These are phyloP conservation scores for Psilopsiagon aurifrons DNA, from an alignment of 2,113 vertebrate genomes.

Conservation along the genomic window DNA sequence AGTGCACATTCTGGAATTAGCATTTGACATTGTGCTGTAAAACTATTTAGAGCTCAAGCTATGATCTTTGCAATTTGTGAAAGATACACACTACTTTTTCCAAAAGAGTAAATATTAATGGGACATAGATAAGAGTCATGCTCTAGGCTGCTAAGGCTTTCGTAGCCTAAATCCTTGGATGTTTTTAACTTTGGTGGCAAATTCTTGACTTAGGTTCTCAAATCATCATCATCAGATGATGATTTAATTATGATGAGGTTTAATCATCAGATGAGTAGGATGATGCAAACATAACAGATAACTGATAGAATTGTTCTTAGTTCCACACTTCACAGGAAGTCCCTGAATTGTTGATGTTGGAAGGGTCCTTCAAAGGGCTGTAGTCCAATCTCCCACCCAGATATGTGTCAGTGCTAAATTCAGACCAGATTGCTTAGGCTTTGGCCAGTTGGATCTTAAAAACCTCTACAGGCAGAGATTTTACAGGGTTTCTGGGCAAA, in stretches of 20 bases:
- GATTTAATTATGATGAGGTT: neutral
- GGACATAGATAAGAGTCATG: neutral
- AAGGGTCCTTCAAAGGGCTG: neutral
- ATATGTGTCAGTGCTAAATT: neutral
- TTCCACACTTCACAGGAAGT: neutral
- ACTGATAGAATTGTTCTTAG: neutral
- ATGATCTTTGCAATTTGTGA: neutral
- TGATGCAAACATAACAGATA: neutral
- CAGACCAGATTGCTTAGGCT: neutral
- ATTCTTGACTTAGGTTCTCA: neutral
- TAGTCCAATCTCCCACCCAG: neutral
- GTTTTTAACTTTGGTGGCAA: neutral
- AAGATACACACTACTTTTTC: neutral
- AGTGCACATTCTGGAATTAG: neutral
- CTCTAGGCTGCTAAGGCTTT: neutral
- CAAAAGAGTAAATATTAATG: neutral
- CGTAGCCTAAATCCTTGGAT: neutral
- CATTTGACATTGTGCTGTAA: neutral
- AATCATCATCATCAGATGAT: neutral
- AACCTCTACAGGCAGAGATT: neutral
- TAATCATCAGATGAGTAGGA: neutral
- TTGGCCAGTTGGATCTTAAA: neutral
- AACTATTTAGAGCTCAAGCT: neutral
- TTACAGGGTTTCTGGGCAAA: neutral
- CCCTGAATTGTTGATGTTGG: neutral